phyloP scores from a whole-genome alignment of 2,888 invertebrate species.

The Hypomecis punctinalis region DNA sequence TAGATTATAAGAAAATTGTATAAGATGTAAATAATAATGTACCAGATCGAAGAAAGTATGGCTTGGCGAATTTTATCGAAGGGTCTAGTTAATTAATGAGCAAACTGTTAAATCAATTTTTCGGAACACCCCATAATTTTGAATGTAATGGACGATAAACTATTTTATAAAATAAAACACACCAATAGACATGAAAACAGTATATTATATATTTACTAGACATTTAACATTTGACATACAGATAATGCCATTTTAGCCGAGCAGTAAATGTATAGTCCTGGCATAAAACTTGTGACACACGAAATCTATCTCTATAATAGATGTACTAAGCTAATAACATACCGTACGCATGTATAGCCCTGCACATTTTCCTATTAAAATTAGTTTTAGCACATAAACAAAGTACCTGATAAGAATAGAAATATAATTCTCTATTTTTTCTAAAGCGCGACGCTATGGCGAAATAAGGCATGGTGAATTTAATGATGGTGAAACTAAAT shows the following conservation, averaged over 20 bases:
- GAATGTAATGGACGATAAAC: too few species aligned
- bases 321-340: slow-evolving; percentile 18
- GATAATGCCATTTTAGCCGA: not conserved
- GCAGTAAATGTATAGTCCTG: slow-evolving; percentile 23
- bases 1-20: slow-evolving; percentile 69
- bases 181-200: too few species aligned
- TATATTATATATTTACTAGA: too few species aligned
- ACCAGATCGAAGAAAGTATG: slow-evolving; percentile 49
- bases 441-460: not conserved
- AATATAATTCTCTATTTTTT: not conserved
- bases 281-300: slow-evolving; percentile 33
- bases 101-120: too few species aligned
- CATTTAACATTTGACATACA: too few species aligned
- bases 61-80: slow-evolving; percentile 30
- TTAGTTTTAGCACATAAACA: slow-evolving; percentile 35
- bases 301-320: slow-evolving; percentile 33
- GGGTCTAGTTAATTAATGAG: too few species aligned
- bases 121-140: too few species aligned
- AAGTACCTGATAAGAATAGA: slow-evolving; percentile 35
- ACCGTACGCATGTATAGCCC: slow-evolving; percentile 11
- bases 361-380: slow-evolving; percentile 28
- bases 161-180: too few species aligned
- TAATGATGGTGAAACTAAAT: too few species aligned
- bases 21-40: slow-evolving; percentile 80
- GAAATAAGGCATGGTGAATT: too few species aligned